Percentiles rank a stretch among this genome's conserved stretches.
Evolutionary conservation across 2,113 vertebrate species (phyloP).

Genomic region (Chlamydotis undulata): DNA sequence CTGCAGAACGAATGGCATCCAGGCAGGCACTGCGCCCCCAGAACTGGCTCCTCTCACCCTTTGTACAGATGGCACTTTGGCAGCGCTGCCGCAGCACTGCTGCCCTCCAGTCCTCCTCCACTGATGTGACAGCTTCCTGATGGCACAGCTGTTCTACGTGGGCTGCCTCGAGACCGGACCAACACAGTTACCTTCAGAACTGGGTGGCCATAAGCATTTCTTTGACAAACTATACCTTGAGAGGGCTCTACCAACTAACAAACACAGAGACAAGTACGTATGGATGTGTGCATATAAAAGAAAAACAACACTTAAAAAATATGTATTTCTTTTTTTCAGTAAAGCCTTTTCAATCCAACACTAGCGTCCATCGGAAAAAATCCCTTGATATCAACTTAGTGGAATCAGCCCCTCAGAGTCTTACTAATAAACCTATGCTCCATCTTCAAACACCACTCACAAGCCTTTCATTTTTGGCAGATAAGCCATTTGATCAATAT

Average conservation of each 20-base stretch:
- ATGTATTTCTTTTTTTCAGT: not conserved
- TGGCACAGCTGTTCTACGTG: not conserved
- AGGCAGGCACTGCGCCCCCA: accelerated
- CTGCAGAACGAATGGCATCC: not conserved
- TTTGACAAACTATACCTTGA: not conserved
- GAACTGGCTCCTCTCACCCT: not conserved
- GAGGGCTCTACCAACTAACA: not conserved
- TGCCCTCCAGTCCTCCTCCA: not conserved
- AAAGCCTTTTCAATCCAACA: not conserved
- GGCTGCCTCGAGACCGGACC: not conserved
- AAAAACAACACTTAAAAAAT: not conserved
- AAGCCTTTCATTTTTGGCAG: slow-evolving; percentile 29
- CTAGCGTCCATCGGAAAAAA: not conserved
- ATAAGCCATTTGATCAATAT: slow-evolving; percentile 46
- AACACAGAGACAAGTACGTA: not conserved
- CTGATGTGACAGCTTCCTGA: not conserved
- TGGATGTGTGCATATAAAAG: not conserved
- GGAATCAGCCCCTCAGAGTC: not conserved
- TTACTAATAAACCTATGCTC: not conserved
- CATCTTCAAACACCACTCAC: slow-evolving; percentile 20
- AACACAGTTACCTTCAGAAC: not conserved
- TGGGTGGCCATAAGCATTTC: no score
- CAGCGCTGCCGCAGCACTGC: not conserved
- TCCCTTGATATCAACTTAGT: not conserved
- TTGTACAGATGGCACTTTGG: not conserved